A percentile compares a stretch with the other conserved stretches of the same genome.
These are phyloP conservation scores for Cacatua alba DNA, from an alignment of 2,113 vertebrate genomes.

Conservation along the genomic window DNA sequence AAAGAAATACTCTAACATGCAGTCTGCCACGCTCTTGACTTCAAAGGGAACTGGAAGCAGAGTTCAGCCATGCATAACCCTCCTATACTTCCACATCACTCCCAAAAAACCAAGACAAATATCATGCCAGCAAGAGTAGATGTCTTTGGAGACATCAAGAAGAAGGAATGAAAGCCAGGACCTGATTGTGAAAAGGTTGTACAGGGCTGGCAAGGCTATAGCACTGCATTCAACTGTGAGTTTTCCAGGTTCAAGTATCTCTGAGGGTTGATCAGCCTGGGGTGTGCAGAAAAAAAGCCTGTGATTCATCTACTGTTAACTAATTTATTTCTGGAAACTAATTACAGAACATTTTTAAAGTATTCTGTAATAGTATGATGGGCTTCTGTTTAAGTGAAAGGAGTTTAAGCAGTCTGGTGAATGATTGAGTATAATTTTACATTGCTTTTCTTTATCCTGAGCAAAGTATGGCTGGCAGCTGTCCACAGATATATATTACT, in stretches of 20 bases:
- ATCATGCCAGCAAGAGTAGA: not conserved
- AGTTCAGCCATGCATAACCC: not conserved
- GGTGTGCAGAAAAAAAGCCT: not conserved
- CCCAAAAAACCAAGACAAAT: not conserved
- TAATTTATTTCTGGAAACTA: conserved; percentile 25
- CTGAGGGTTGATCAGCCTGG: not conserved
- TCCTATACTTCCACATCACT: not conserved
- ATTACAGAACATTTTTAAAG: not conserved
- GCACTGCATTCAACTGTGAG: not conserved
- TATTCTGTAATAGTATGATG: not conserved
- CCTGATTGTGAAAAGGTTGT: not conserved
- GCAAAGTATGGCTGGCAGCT: not conserved
- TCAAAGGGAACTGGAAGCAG: not conserved
- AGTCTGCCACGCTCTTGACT: not conserved
- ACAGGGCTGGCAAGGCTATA: not conserved
- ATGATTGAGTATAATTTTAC: not conserved
- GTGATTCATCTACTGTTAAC: not conserved
- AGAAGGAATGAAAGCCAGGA: not conserved
- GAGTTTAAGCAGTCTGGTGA: not conserved
- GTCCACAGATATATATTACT: not conserved
- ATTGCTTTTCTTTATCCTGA: not conserved
- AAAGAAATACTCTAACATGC: not conserved
- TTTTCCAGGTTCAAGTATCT: not conserved
- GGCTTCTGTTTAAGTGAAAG: not conserved
- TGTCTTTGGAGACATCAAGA: not conserved